Conservation (phyloP, 2,888 invertebrate genomes). For the Griposia aprilina region DNA sequence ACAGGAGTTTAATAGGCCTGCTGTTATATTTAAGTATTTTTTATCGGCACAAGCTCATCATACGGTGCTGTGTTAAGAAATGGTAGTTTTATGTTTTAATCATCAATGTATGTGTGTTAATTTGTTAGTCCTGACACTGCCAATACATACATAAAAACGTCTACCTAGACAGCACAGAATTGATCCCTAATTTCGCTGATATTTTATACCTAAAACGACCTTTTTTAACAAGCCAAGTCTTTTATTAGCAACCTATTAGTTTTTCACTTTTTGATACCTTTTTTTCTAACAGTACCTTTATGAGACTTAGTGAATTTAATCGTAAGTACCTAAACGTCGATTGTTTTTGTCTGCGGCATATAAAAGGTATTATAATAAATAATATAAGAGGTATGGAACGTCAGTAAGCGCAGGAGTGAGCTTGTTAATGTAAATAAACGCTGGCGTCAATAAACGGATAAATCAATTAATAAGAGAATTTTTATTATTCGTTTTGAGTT, state of each 20-base stretch:
- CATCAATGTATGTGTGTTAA: slow-evolving; percentile 30
- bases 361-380: slow-evolving; percentile 61
- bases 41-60: slow-evolving; percentile 58
- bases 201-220: slow-evolving; percentile 12
- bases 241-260: slow-evolving; percentile 21
- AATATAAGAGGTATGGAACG: slow-evolving; percentile 45
- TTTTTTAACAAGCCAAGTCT: slow-evolving; percentile 21
- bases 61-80: slow-evolving; percentile 62
- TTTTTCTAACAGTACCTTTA: slow-evolving; percentile 50
- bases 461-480: slow-evolving; percentile 66
- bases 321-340: slow-evolving; percentile 54
- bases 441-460: slow-evolving; percentile 82
- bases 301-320: slow-evolving; percentile 54
- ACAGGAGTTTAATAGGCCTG: slow-evolving; percentile 46
- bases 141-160: slow-evolving; percentile 26
- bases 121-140: slow-evolving; percentile 48
- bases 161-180: slow-evolving; percentile 11
- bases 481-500: slow-evolving; percentile 51
- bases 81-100: slow-evolving; percentile 49
- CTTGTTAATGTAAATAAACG: slow-evolving; percentile 77
- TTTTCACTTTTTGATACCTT: slow-evolving; percentile 50
- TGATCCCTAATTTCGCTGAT: slow-evolving; percentile 22
- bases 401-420: slow-evolving; percentile 63
- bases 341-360: slow-evolving; percentile 62
- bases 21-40: slow-evolving; percentile 48